These are phyloP conservation scores for Pterostichus madidus DNA, from an alignment of 2,888 invertebrate genomes.

Conservation along the genomic window DNA sequence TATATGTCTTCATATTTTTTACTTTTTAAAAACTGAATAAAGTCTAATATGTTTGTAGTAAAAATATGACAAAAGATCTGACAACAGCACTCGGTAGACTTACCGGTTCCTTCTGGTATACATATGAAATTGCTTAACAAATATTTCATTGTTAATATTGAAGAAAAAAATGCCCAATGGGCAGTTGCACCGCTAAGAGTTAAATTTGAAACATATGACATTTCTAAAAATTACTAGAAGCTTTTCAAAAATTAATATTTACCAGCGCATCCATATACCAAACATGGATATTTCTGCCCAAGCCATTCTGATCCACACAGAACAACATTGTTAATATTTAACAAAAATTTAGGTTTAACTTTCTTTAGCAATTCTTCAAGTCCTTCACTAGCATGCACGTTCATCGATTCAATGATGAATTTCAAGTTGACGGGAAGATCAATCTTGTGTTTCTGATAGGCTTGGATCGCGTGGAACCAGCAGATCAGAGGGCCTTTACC, in stretches of 20 bases:
- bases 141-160: too few relatives aligned
- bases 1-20: too few relatives aligned
- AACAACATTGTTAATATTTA: slow-evolving; percentile 74
- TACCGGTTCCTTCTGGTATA: too few relatives aligned
- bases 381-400: slow-evolving; percentile 74
- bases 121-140: too few relatives aligned
- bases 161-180: too few relatives aligned
- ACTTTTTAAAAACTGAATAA: too few relatives aligned
- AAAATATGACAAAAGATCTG: too few relatives aligned
- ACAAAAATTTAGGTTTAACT: slow-evolving; percentile 74
- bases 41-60: too few relatives aligned
- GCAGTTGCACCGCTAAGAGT: too few relatives aligned
- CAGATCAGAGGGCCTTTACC: slow-evolving; percentile 77
- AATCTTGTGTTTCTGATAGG: slow-evolving; percentile 73
- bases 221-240: slow-evolving; percentile 69
- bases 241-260: too few relatives aligned
- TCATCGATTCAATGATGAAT: slow-evolving; percentile 77
- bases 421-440: slow-evolving; percentile 77
- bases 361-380: slow-evolving; percentile 74
- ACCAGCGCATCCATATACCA: slow-evolving; percentile 77
- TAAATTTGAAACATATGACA: too few relatives aligned
- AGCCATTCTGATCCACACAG: slow-evolving; percentile 77
- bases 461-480: slow-evolving; percentile 76
- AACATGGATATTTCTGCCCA: slow-evolving; percentile 76
- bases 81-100: too few relatives aligned